These are phyloP conservation scores for Cenopis cana DNA, from an alignment of 2,888 invertebrate genomes.

Conservation along the genomic window DNA sequence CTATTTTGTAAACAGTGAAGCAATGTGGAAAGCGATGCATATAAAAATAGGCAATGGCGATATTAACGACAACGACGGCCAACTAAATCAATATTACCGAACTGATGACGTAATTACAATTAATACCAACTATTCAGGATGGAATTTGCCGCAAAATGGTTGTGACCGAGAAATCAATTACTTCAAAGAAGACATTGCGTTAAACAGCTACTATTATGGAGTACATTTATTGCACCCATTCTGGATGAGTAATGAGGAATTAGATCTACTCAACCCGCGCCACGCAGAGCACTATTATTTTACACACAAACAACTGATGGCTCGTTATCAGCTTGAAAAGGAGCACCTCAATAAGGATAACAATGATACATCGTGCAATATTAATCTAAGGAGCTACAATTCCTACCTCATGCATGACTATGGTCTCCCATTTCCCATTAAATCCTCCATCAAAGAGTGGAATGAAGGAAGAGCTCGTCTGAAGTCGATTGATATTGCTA, in stretches of 20 bases:
- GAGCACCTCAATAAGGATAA: constrained; percentile 56
- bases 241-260: constrained; percentile 83
- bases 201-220: constrained; percentile 86
- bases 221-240: constrained; percentile 84
- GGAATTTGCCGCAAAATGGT: constrained; percentile 77
- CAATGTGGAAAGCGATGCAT: constrained; percentile 69
- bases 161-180: constrained; percentile 84
- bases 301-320: constrained; percentile 69
- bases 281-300: constrained; percentile 74
- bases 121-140: constrained; percentile 78
- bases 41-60: constrained; percentile 59
- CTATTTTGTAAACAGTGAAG: constrained; percentile 72
- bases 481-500: constrained; percentile 70
- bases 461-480: constrained; percentile 63
- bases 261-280: constrained; percentile 65
- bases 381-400: constrained; percentile 52
- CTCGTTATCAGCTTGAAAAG: constrained; percentile 70
- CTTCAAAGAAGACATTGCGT: constrained; percentile 87
- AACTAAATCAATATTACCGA: constrained; percentile 60
- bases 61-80: constrained; percentile 55
- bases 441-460: constrained; percentile 60
- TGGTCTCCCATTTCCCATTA: constrained; percentile 72
- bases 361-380: constrained; percentile 49
- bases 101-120: constrained; percentile 59
- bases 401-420: constrained; percentile 73